Percentiles rank a stretch among this genome's conserved stretches.
Evolutionary conservation across 2,888 invertebrate species (phyloP).

Genomic region (Amorpha juglandis): DNA sequence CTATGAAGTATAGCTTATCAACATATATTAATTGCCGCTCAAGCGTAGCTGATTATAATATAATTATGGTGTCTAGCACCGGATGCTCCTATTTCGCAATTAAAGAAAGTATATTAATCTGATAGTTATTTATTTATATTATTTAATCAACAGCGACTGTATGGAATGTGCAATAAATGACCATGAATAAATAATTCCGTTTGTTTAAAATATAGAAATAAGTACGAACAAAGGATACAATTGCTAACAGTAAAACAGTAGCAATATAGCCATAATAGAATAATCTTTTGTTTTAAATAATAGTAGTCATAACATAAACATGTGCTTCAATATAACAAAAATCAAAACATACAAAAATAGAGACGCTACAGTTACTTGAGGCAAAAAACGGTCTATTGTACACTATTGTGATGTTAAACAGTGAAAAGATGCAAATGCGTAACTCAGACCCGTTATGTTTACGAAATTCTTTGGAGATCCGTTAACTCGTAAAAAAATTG

Average conservation of each 20-base stretch:
- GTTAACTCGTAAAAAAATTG: constrained; percentile 66
- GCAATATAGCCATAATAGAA: constrained; percentile 8
- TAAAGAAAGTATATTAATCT: constrained; percentile 25
- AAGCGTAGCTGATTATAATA: neutral
- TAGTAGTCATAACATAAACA: constrained; percentile 63
- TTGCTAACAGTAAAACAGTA: constrained; percentile 22
- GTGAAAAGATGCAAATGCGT: constrained; percentile 70
- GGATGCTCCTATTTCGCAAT: constrained; percentile 15
- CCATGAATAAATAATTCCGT: neutral
- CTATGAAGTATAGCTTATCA: constrained; percentile 1
- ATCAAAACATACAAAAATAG: constrained; percentile 20
- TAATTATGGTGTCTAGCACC: constrained; percentile 18
- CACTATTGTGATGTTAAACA: constrained; percentile 67
- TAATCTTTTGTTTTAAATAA: constrained; percentile 36
- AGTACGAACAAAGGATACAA: constrained; percentile 45
- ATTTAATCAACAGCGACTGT: neutral
- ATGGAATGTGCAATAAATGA: neutral
- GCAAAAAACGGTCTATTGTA: constrained; percentile 56
- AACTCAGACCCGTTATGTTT: constrained; percentile 72
- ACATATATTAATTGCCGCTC: constrained; percentile 9
- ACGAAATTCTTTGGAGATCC: constrained; percentile 66
- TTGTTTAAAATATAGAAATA: constrained; percentile 30
- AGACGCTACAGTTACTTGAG: constrained; percentile 39
- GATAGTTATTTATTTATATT: neutral
- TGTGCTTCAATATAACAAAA: constrained; percentile 48